Conservation (phyloP, 2,797 vertebrate genomes). For the Halcyon chelicuti region DNA sequence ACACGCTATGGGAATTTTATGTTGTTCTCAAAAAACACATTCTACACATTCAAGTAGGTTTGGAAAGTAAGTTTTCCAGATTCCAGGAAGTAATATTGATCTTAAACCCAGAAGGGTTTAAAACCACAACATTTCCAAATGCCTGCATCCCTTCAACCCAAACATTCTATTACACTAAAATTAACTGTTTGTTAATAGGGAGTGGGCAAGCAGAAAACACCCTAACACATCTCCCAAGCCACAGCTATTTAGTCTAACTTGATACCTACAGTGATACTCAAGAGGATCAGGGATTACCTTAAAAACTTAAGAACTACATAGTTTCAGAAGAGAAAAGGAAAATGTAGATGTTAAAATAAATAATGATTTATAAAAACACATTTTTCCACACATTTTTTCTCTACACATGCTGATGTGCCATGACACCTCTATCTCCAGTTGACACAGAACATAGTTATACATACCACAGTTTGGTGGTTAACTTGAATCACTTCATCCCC, state of each 20-base stretch:
- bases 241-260: neutral
- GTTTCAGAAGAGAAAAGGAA: slow-evolving; percentile 22
- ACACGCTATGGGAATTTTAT: neutral
- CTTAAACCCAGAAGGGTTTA: neutral
- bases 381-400: slow-evolving; percentile 50
- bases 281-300: neutral
- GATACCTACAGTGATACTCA: neutral
- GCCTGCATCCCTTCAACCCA: neutral
- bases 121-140: neutral
- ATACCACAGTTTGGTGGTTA: slow-evolving; percentile 99
- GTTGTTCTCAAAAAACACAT: neutral
- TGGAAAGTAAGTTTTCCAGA: neutral
- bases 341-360: slow-evolving; percentile 7
- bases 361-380: slow-evolving; percentile 30
- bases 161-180: neutral
- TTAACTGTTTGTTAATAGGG: neutral
- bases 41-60: neutral
- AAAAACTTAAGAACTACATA: neutral
- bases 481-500: slow-evolving; percentile 99
- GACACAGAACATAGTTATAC: slow-evolving; percentile 83
- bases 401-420: slow-evolving; percentile 49
- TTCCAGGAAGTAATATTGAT: neutral
- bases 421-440: slow-evolving; percentile 68
- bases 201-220: neutral
- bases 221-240: neutral